Evolutionary conservation across 2,888 invertebrate genomes (phyloP).

Genomic region (Acleris holmiana): DNA sequence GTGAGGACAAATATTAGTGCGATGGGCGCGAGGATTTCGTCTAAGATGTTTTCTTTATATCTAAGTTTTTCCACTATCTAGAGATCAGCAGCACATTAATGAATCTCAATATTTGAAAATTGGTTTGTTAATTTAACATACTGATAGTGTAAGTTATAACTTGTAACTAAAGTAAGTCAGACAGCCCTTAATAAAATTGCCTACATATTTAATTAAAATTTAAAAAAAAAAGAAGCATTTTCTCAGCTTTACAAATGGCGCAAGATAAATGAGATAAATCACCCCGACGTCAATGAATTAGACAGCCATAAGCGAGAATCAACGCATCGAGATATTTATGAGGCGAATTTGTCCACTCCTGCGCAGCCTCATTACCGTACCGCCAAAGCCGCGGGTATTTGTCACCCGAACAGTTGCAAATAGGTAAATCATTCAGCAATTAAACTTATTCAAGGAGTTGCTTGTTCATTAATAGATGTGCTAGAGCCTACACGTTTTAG

Average conservation of each 20-base stretch:
- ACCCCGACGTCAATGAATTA: constrained; percentile 66
- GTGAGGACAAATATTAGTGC: too few species aligned
- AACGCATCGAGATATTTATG: constrained; percentile 77
- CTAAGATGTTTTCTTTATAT: too few species aligned
- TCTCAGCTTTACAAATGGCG: background rate
- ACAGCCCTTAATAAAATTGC: too few species aligned
- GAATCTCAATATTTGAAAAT: too few species aligned
- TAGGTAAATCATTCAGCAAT: constrained; percentile 67
- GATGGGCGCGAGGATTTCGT: too few species aligned
- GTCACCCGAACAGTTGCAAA: constrained; percentile 76
- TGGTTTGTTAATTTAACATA: too few species aligned
- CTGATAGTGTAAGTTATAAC: too few species aligned
- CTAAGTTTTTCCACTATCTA: too few species aligned
- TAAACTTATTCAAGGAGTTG: constrained; percentile 35
- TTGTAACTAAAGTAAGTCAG: too few species aligned
- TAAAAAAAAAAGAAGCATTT: too few species aligned
- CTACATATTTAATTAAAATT: too few species aligned
- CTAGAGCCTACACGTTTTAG: background rate
- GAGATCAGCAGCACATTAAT: too few species aligned
- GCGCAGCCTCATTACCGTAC: constrained; percentile 74
- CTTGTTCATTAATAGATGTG: constrained; percentile 7
- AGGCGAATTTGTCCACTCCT: constrained; percentile 76
- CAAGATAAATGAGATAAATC: constrained; percentile 18
- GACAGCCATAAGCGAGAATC: constrained; percentile 71
- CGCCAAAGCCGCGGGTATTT: constrained; percentile 77